Evolutionary conservation across 2,113 vertebrate species (phyloP).

Genomic region (Enhydra lutris): DNA sequence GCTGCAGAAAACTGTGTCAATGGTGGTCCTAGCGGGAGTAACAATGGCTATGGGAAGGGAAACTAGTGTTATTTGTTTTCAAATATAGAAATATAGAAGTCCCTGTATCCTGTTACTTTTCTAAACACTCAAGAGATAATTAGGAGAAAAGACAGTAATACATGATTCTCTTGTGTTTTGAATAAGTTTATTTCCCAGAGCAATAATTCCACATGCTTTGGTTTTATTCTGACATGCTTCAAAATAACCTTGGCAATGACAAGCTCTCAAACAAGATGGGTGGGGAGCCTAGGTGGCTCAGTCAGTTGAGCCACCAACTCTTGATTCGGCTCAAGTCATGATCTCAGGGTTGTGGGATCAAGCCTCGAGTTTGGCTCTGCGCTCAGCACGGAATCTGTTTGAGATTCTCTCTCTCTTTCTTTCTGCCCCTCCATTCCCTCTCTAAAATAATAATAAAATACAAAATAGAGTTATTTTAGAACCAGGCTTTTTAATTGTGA

Average conservation of each 20-base stretch:
- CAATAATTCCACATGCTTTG: background rate
- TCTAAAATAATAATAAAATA: background rate
- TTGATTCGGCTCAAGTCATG: background rate
- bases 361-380: no score
- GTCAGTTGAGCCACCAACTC: background rate
- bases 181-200: background rate
- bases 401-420: no score
- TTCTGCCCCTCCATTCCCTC: no score
- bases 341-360: no score
- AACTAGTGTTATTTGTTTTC: constrained; percentile 42
- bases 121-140: constrained; percentile 4
- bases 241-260: background rate
- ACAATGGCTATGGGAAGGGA: constrained; percentile 35
- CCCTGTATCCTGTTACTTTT: constrained; percentile 26
- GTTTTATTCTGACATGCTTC: background rate
- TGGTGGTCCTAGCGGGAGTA: background rate
- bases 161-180: background rate
- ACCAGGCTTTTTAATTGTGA: background rate
- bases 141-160: background rate
- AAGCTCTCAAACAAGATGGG: background rate
- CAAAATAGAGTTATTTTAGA: background rate
- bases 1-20: constrained; percentile 9
- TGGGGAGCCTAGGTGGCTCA: background rate
- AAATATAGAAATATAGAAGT: background rate
- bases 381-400: no score